Conservation (phyloP, 2,797 vertebrate genomes). For the Mallotus villosus region DNA sequence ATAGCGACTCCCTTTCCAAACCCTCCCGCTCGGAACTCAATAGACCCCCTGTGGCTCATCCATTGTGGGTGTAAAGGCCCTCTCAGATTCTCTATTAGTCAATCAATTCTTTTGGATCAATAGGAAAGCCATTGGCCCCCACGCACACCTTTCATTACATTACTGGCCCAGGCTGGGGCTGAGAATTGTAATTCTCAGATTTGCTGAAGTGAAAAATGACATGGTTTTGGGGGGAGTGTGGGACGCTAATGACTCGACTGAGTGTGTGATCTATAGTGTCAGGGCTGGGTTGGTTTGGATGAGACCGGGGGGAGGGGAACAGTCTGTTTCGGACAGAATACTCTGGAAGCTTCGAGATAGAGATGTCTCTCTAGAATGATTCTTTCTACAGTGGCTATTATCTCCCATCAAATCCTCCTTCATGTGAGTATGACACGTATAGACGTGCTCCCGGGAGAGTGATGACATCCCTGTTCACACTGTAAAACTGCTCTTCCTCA, state of each 20-base stretch:
- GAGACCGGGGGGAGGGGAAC: neutral
- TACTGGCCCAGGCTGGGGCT: conserved; percentile 25
- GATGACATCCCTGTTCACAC: no score
- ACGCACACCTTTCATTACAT: conserved; percentile 35
- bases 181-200: conserved; percentile 24
- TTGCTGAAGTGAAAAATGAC: conserved; percentile 8
- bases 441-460: no score
- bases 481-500: no score
- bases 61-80: conserved; percentile 33
- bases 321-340: neutral
- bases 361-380: conserved; percentile 11
- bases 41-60: conserved; percentile 44
- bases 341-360: conserved; percentile 1
- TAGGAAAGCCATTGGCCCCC: conserved; percentile 24
- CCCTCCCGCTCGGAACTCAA: conserved; percentile 18
- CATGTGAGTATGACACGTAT: no score
- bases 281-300: conserved; percentile 2
- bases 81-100: conserved; percentile 42
- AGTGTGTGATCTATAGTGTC: conserved; percentile 8
- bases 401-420: neutral
- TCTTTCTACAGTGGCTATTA: neutral
- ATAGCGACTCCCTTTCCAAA: neutral
- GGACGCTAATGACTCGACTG: neutral
- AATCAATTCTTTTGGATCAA: conserved; percentile 38
- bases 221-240: neutral